These are phyloP conservation scores for Caenorhabditis panamensis DNA, from an alignment of 2,888 invertebrate genomes.

Conservation along the genomic window DNA sequence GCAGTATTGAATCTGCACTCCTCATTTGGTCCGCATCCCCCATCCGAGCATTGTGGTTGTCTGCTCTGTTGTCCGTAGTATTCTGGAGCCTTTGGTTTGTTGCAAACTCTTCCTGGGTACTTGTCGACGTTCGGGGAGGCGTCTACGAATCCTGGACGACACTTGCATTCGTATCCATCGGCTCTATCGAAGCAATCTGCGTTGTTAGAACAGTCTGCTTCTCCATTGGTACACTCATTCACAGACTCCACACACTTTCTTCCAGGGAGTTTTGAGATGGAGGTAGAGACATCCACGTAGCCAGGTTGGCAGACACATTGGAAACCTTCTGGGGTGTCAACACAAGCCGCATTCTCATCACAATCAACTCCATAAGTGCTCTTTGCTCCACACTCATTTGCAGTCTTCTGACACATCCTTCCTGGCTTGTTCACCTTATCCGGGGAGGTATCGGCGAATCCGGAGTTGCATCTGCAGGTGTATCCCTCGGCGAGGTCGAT, in stretches of 20 bases:
- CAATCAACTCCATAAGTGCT: slow-evolving; percentile 77
- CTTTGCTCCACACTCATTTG: slow-evolving; percentile 75
- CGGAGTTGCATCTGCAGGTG: slow-evolving; percentile 74
- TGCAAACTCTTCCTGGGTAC: slow-evolving; percentile 78
- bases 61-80: slow-evolving; percentile 70
- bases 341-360: slow-evolving; percentile 75
- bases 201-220: slow-evolving; percentile 90
- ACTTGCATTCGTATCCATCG: slow-evolving; percentile 93
- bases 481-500: slow-evolving; percentile 74
- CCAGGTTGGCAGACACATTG: slow-evolving; percentile 77
- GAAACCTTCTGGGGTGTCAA: slow-evolving; percentile 78
- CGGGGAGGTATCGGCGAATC: slow-evolving; percentile 76
- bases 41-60: slow-evolving; percentile 70
- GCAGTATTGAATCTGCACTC: slow-evolving; percentile 71
- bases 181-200: slow-evolving; percentile 91
- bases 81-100: slow-evolving; percentile 72
- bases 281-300: slow-evolving; percentile 75
- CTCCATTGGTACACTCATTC: slow-evolving; percentile 76
- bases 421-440: slow-evolving; percentile 75
- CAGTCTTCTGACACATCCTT: slow-evolving; percentile 73
- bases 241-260: slow-evolving; percentile 73
- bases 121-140: slow-evolving; percentile 74
- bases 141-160: slow-evolving; percentile 89
- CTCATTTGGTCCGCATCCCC: slow-evolving; percentile 72
- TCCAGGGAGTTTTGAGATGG: slow-evolving; percentile 73